A percentile compares a stretch with the other conserved stretches of the same genome.
Conservation (phyloP, 2,113 vertebrate species). For the Maccullochella peelii region DNA sequence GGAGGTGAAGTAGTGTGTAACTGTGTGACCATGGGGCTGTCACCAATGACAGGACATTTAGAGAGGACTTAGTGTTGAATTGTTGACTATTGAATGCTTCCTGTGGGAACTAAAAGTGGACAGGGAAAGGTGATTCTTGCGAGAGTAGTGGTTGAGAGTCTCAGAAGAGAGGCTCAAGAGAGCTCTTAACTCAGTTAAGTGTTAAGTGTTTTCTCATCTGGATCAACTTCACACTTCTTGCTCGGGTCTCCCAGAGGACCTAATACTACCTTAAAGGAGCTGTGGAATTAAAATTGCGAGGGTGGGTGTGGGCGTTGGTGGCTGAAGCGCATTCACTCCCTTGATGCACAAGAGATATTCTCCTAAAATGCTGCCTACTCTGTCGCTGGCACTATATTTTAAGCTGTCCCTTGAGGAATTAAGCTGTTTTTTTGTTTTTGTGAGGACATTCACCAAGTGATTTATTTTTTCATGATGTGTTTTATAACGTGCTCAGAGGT, state of each 20-base stretch:
- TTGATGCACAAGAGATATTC: constrained; percentile 22
- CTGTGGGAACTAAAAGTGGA: constrained; percentile 34
- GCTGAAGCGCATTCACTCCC: constrained; percentile 4
- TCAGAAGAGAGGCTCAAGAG: constrained; percentile 34
- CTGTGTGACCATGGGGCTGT: constrained; percentile 26
- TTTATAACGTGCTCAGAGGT: constrained; percentile 31
- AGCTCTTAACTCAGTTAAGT: constrained; percentile 54
- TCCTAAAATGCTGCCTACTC: constrained; percentile 12
- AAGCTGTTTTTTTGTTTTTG: constrained; percentile 36
- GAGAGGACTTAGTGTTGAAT: constrained; percentile 48
- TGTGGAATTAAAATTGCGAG: constrained; percentile 5
- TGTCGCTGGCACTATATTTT: constrained; percentile 12
- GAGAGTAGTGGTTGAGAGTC: constrained; percentile 39
- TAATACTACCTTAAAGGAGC: constrained; percentile 17
- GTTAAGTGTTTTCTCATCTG: constrained; percentile 30
- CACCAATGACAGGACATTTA: constrained; percentile 62
- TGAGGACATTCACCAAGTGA: constrained; percentile 31
- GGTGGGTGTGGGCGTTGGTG: background rate
- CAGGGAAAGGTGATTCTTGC: constrained; percentile 22
- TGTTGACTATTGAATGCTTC: constrained; percentile 34
- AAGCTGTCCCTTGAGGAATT: constrained; percentile 21
- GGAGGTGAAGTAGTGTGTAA: constrained; percentile 12
- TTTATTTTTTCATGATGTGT: constrained; percentile 39
- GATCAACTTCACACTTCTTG: constrained; percentile 37
- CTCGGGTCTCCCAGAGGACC: constrained; percentile 22